Conservation (phyloP, 2,888 invertebrate genomes). For the Biston stratarius region DNA sequence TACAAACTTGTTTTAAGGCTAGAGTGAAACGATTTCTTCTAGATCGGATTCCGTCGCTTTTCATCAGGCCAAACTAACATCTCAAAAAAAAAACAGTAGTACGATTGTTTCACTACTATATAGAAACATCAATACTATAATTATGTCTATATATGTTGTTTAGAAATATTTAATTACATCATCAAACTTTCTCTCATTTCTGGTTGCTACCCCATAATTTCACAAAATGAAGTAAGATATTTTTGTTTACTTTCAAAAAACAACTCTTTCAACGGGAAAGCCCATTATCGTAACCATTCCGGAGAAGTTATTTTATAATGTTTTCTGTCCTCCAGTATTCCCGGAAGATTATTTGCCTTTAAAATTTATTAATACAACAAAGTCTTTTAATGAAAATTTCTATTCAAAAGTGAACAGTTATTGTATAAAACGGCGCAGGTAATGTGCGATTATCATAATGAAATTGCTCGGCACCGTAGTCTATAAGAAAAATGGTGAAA, state of each 20-base stretch:
- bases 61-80: too few relatives aligned
- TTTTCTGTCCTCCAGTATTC: slow-evolving; percentile 37
- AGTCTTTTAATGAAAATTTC: slow-evolving; percentile 53
- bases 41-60: too few relatives aligned
- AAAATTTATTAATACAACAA: slow-evolving; percentile 48
- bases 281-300: slow-evolving; percentile 46
- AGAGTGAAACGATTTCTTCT: too few relatives aligned
- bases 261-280: slow-evolving; percentile 35
- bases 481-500: slow-evolving; percentile 80
- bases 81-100: too few relatives aligned
- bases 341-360: slow-evolving; percentile 36
- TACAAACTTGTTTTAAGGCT: too few relatives aligned
- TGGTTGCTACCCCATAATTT: slow-evolving; percentile 16
- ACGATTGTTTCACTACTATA: too few relatives aligned
- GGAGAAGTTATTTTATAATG: slow-evolving; percentile 43
- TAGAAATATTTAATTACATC: background rate
- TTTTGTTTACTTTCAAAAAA: slow-evolving; percentile 23
- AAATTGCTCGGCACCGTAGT: slow-evolving; percentile 74
- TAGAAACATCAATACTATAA: background rate
- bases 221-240: slow-evolving; percentile 24
- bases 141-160: background rate
- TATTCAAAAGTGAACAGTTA: slow-evolving; percentile 60
- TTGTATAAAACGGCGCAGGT: slow-evolving; percentile 65
- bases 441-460: slow-evolving; percentile 83
- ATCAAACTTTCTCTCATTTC: background rate